Base-by-base conservation (phyloP, 2,797 vertebrate genomes). In the Tapirus indicus region DNA sequence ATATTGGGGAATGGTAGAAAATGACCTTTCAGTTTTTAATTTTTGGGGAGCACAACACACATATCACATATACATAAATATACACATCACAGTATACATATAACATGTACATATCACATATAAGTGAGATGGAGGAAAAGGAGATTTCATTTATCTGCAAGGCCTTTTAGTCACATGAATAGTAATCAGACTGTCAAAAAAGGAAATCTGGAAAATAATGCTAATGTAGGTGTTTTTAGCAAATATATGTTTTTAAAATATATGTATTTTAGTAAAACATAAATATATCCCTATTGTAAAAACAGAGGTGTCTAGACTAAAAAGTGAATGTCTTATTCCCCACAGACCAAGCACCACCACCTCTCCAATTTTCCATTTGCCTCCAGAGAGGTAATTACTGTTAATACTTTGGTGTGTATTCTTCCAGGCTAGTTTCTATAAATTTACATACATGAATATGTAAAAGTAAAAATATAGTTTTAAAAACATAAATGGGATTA, bases 361-460 rank as follows among this genome's bases (percentile, higher is more conserved):
- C 83, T 95, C 38, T 88, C 77, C 82, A 94, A 87, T 97, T 96
- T 94, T 80, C 88, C 79, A 79, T 91, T 96, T 96, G 62, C 78
- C 58, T 96, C 87, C 78, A 85, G 44, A 89, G 84, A 86, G 72
- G 62, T 85, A 82, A 95, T 94, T 97, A 74, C 82, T 93, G 29
- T 94, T 91, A 96, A 91, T 41, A 88, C 49, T 95, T 96, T 96
- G 91, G 78, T 96, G 25, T 92, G 47, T 96, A 75, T 95, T 96
- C 80, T 96, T 96, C 69, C 69, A 86, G 78, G 64, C 82, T 78
- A 83, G 84, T 91, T 94, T 96, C 82, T 83, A 60, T 68, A 92
- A 68, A 97, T 98, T 96, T 97, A 88, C 82, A 97, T 96, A 91
- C n/a, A 91, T 97, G 95, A 94, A 96, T 86, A 96, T 94, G 68